Percentiles rank a stretch among this genome's conserved stretches.
Conservation (phyloP, 2,888 invertebrate species). For the Chloromyia formosa region DNA sequence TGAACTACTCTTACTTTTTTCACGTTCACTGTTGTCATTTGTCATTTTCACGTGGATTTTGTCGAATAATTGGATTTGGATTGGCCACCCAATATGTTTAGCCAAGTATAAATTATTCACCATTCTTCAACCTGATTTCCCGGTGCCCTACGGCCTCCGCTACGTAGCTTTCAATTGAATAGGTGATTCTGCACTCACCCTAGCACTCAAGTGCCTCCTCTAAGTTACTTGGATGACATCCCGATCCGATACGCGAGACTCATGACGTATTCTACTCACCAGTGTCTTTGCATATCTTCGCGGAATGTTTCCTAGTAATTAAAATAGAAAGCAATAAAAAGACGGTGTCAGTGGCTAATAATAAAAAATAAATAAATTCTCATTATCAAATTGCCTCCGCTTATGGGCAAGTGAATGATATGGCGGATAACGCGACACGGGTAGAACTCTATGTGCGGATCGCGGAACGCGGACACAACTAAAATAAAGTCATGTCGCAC, state of each 20-base stretch:
- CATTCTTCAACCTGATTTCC: no score
- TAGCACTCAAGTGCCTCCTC: no score
- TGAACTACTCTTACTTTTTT: no score
- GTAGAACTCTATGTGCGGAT: background rate
- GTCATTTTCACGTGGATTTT: no score
- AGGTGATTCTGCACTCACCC: no score
- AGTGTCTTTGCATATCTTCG: background rate
- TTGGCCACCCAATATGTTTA: no score
- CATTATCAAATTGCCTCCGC: constrained; percentile 30
- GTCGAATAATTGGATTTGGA: no score
- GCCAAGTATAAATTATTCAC: no score
- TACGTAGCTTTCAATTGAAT: no score
- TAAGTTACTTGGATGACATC: background rate
- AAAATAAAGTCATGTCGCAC: background rate
- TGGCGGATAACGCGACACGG: background rate
- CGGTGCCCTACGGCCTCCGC: no score
- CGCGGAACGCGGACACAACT: background rate
- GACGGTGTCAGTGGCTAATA: no score
- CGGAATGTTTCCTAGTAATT: background rate
- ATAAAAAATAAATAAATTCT: constrained; percentile 23
- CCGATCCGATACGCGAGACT: background rate
- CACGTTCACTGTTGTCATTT: no score
- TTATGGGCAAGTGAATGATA: constrained; percentile 7
- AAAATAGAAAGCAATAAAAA: background rate
- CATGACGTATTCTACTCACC: constrained; percentile 31